Evolutionary conservation across 2,888 invertebrate species (phyloP), one percentile per base, ranked within the genome.

Genomic region (Cosmia pyralina): DNA sequence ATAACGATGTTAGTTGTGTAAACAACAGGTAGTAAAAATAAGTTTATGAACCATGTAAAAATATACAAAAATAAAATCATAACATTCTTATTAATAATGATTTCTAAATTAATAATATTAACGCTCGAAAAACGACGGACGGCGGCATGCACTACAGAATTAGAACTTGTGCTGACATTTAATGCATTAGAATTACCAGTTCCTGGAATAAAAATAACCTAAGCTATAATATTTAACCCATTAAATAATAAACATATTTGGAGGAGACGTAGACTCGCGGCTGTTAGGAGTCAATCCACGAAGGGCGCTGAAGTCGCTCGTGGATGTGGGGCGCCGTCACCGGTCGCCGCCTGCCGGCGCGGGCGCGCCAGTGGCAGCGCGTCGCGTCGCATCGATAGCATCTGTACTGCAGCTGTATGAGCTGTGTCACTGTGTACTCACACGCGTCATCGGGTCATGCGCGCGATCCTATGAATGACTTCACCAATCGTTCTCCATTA

Each of bases 241-340:
- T 11, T 41, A 44, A 38, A 38, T 38, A 19, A 44, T 34, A 34
- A 13, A 44, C 28, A 44, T 10, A 22, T 53, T 69, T n/a, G 15
- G 15, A 28, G 15, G 17, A 5, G 19, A 38, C 66, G 4, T 19
- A 64, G 0, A 48, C n/a, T 57, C 57, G 46, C 19, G 19, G 22
- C 6, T n/a, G 55, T 41, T 38, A 41, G 34, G 28, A 22, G 74
- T 34, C 19, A 15, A 48, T n/a, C 73, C 15, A 57, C 55, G 62
- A 48, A 71, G 46, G 59, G 60, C 46, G 53, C 60, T 17, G 34
- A 4, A 38, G 1, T 15, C 53, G 46, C 19, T 34, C 41, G 41
- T 52, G 50, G 44, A 41, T 62, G 41, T 55, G 69, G 57, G 58
- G 28, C 63, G 52, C 41, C 52, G 46, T 28, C 63, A 46, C 41